Percentiles rank a stretch among this genome's conserved stretches.
Evolutionary conservation across 2,888 invertebrate genomes (phyloP).

Genomic region (Anthrax anthrax): DNA sequence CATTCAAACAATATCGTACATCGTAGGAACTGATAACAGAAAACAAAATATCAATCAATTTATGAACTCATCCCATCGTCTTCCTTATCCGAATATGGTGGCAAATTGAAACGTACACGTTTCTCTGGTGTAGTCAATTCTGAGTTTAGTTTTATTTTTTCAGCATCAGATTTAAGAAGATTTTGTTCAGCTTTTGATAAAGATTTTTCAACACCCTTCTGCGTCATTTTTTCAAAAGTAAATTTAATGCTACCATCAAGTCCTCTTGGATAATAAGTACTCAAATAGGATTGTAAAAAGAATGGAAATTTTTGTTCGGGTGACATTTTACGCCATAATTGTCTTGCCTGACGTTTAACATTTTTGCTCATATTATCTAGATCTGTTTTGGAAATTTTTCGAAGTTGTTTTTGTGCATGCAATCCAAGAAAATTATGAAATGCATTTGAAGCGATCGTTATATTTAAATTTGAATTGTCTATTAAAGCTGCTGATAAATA

Average conservation of each 20-base stretch:
- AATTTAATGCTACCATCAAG: constrained; percentile 1
- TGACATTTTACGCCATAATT: constrained; percentile 5
- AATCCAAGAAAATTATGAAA: constrained; percentile 4
- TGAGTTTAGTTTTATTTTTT: too few species aligned
- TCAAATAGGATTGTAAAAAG: constrained; percentile 5
- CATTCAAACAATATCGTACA: too few species aligned
- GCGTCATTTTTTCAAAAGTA: not conserved
- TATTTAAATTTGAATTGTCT: constrained; percentile 1
- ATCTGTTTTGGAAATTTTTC: too few species aligned
- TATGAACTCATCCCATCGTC: too few species aligned
- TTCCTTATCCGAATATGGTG: too few species aligned
- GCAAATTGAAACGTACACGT: too few species aligned
- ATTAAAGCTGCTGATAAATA: constrained; percentile 7
- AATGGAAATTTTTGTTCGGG: constrained; percentile 7
- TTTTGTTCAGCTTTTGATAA: too few species aligned
- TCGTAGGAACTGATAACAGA: too few species aligned
- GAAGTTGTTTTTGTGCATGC: not conserved
- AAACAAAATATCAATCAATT: too few species aligned
- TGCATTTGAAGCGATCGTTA: constrained; percentile 4
- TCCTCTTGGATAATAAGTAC: constrained; percentile 3
- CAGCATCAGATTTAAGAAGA: too few species aligned
- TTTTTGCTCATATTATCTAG: not conserved
- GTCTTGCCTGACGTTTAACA: constrained; percentile 3
- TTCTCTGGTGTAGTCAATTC: too few species aligned
- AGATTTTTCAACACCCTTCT: not conserved